Percentiles rank a stretch among this genome's conserved stretches.
phyloP scores from a whole-genome alignment of 2,113 vertebrate genomes.

The Ammospiza caudacuta region DNA sequence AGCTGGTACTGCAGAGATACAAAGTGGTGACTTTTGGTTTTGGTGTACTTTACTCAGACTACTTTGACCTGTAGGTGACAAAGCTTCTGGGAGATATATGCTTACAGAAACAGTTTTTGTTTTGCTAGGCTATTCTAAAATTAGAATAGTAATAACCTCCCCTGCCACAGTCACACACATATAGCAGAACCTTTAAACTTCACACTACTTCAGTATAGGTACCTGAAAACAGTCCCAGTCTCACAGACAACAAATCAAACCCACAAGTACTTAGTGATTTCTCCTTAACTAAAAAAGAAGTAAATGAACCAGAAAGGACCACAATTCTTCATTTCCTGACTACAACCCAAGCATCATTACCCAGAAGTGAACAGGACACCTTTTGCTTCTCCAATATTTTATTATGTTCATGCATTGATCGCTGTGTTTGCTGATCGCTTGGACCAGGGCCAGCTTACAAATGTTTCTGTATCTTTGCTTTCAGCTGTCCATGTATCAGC shows the following conservation, averaged over 20 bases:
- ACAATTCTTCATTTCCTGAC: background rate
- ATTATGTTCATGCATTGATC: background rate
- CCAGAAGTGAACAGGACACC: background rate
- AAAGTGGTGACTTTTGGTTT: background rate
- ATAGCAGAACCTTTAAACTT: background rate
- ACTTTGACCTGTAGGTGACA: background rate
- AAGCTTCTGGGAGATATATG: background rate
- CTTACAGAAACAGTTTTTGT: background rate
- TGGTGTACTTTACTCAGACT: background rate
- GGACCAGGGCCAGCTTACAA: background rate
- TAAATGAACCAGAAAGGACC: background rate
- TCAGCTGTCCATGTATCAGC: background rate
- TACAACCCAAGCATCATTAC: background rate
- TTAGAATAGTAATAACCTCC: background rate
- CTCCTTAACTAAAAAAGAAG: background rate
- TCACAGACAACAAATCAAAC: conserved; percentile 27
- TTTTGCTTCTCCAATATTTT: background rate
- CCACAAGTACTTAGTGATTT: background rate
- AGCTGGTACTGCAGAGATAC: background rate
- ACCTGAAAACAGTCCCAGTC: background rate
- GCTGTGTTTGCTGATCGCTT: background rate
- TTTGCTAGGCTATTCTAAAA: background rate
- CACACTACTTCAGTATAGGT: background rate
- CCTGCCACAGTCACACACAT: background rate
- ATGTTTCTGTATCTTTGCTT: background rate